phyloP scores from a whole-genome alignment of 2,113 vertebrate genomes.

The Carlito syrichta region DNA sequence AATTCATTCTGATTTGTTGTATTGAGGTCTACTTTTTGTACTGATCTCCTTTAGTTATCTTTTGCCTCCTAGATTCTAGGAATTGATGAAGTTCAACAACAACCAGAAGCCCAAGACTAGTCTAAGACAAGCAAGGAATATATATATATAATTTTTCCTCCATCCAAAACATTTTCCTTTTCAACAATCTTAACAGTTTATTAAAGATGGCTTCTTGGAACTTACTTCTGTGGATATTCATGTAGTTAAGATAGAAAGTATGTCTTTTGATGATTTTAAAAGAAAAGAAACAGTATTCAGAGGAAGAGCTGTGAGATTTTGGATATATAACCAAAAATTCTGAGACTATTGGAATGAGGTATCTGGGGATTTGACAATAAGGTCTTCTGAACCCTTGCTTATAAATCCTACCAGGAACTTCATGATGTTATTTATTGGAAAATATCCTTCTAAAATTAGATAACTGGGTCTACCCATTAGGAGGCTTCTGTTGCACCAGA shows the following conservation, averaged over 20 bases:
- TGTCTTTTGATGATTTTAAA: conserved; percentile 93
- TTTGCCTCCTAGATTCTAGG: not conserved
- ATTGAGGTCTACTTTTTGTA: not conserved
- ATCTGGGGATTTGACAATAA: conserved; percentile 91
- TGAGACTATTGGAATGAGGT: conserved; percentile 92
- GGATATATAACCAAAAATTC: conserved; percentile 95
- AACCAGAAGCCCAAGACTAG: not conserved
- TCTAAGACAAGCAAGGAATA: not conserved
- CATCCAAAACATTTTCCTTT: conserved; percentile 90
- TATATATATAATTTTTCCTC: conserved; percentile 78
- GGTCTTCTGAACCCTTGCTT: conserved; percentile 91
- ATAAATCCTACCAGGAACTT: conserved; percentile 90
- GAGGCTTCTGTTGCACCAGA: conserved; percentile 92
- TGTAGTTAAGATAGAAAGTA: conserved; percentile 93
- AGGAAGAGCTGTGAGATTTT: conserved; percentile 94
- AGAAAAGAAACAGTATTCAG: conserved; percentile 85
- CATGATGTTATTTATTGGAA: conserved; percentile 92
- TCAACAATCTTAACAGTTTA: conserved; percentile 93
- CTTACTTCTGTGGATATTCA: conserved; percentile 73
- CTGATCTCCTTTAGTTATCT: not conserved
- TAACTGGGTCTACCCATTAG: conserved; percentile 80
- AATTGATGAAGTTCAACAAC: not conserved
- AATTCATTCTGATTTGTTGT: not conserved
- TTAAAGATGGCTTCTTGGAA: conserved; percentile 96
- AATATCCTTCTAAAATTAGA: conserved; percentile 93